These are phyloP conservation scores for Oryctolagus cuniculus DNA, from an alignment of 2,113 vertebrate genomes.

Conservation along the genomic window mOryCun1.1 NC_091436.1:156412001-156412500, in stretches of 20 bases:
- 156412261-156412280: background rate
- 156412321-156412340: background rate
- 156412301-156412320: background rate
- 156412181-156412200: background rate
- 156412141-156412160: no score
- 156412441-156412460: background rate
- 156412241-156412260: background rate
- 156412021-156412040: no score
- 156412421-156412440: conserved; percentile 15
- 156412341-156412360: background rate
- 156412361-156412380: background rate
- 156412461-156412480: background rate
- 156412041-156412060: no score
- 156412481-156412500: background rate
- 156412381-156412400: background rate
- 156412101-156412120: no score
- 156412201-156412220: background rate
- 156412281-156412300: background rate
- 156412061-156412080: no score
- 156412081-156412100: no score
- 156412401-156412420: background rate
- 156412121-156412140: no score
- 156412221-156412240: background rate
- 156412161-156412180: background rate
- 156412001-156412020: no score